Evolutionary conservation across 2,888 invertebrate species (phyloP).

Genomic region (Steinernema scapterisci): DNA sequence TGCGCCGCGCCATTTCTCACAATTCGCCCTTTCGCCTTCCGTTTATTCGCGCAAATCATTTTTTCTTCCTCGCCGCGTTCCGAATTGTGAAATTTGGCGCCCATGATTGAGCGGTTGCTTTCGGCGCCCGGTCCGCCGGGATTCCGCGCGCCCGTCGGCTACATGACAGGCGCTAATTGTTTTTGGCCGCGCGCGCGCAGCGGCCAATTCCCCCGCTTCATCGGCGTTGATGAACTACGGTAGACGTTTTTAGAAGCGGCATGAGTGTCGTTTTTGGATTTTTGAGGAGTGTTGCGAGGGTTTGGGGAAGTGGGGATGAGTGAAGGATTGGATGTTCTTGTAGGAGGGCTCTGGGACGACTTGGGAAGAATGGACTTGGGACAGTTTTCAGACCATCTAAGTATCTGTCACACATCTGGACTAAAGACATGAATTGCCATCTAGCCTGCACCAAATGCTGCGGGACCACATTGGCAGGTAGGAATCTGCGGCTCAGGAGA

Average conservation of each 20-base stretch:
- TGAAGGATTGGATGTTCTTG: too few relatives aligned
- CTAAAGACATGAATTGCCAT: too few relatives aligned
- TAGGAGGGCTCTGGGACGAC: too few relatives aligned
- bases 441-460: too few relatives aligned
- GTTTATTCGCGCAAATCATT: constrained; percentile 31
- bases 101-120: constrained; percentile 32
- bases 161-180: constrained; percentile 32
- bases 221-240: constrained; percentile 31
- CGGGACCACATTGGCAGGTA: too few relatives aligned
- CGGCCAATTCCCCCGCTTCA: constrained; percentile 21
- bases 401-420: too few relatives aligned
- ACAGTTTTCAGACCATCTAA: too few relatives aligned
- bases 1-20: constrained; percentile 3
- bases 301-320: too few relatives aligned
- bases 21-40: constrained; percentile 16
- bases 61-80: constrained; percentile 14
- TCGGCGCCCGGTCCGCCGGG: constrained; percentile 7
- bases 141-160: constrained; percentile 16
- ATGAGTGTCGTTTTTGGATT: too few relatives aligned
- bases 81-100: constrained; percentile 28
- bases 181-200: constrained; percentile 14
- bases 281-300: too few relatives aligned
- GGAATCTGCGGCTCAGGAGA: too few relatives aligned
- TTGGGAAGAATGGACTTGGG: too few relatives aligned
- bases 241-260: background rate